Evolutionary conservation across 2,113 vertebrate genomes (phyloP), one percentile per base, ranked within the genome.

Genomic region (Acrocephalus arundinaceus): DNA sequence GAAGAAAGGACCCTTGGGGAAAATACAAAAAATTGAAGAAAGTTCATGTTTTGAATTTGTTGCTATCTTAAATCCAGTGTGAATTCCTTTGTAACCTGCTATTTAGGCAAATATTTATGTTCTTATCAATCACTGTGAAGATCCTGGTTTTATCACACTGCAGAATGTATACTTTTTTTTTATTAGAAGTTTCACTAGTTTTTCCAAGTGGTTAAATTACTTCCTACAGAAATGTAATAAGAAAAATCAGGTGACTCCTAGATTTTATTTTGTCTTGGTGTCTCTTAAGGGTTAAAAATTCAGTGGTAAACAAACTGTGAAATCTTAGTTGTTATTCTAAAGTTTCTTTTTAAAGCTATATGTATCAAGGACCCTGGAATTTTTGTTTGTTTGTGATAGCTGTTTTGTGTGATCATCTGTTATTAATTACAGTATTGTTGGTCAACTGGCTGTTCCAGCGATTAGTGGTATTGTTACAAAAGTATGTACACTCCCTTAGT

Each of bases 381-480:
- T 86, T 90, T 90, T 93, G 76, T 94, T 97, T 95, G 58, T 81
- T 93, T 95, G 75, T 0, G 30, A 92, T 81, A 71, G 89, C 48
- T 88, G 57, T 86, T 90, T 90, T 70, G 68, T 84, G 48, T 75
- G 76, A 89, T 84, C 93, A 78, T 97, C 94, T 97, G 96, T 94
- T 96, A 65, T 90, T 94, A 96, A 93, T 96, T 94, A 96, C 52
- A 49, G 59, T 70, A 88, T 51, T 96, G 85, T 90, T 90, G 75
- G 88, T 96, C 93, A 93, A 67, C 68, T 77, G 65, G 55, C 83
- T 89, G 85, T 77, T 96, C 55, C 68, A 95, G 73, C 9, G 65
- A 93, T 93, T 67, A 90, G 75, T 75, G 41, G 87, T 74, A 96
- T 94, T 97, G 92, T 94, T 96, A 72, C 57, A 94, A 86, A 96